Evolutionary conservation across 1,140 invertebrate species (phyloP).

Genomic region (Rhagoletis zephyria): DNA sequence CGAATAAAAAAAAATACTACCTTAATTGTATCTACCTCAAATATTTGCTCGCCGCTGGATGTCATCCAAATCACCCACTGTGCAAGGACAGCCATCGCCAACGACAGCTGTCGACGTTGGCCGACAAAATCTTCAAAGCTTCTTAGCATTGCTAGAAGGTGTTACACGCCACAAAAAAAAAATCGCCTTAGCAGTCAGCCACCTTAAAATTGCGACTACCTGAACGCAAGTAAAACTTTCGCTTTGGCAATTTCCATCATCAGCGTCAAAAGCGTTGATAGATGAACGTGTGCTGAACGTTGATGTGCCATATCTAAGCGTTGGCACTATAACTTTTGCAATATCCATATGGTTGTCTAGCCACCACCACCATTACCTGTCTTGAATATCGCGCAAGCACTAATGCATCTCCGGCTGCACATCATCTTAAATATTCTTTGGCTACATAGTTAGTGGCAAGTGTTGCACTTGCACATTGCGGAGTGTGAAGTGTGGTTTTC

Average conservation of each 20-base stretch:
- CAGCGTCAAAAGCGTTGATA: constrained; percentile 32
- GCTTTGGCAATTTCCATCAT: constrained; percentile 36
- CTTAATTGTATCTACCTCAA: too few species aligned
- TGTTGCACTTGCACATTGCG: neutral
- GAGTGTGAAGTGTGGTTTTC: neutral
- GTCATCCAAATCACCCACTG: too few species aligned
- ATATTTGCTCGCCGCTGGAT: too few species aligned
- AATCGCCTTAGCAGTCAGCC: neutral
- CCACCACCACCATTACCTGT: neutral
- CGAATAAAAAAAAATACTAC: too few species aligned
- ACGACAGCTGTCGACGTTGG: neutral
- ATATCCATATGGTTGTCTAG: neutral
- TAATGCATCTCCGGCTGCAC: neutral
- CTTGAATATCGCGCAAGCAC: neutral
- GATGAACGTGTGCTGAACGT: constrained; percentile 46
- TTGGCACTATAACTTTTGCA: constrained; percentile 11
- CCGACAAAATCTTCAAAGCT: neutral
- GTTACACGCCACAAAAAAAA: too few species aligned
- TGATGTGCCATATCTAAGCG: constrained; percentile 27
- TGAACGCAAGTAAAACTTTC: neutral
- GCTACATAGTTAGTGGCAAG: neutral
- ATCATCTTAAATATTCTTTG: neutral
- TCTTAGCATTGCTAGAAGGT: neutral
- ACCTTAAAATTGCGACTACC: neutral
- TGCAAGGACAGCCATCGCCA: neutral